These are phyloP conservation scores for Gasteruption jaculator DNA, from an alignment of 2,888 invertebrate genomes.

Conservation along the genomic window DNA sequence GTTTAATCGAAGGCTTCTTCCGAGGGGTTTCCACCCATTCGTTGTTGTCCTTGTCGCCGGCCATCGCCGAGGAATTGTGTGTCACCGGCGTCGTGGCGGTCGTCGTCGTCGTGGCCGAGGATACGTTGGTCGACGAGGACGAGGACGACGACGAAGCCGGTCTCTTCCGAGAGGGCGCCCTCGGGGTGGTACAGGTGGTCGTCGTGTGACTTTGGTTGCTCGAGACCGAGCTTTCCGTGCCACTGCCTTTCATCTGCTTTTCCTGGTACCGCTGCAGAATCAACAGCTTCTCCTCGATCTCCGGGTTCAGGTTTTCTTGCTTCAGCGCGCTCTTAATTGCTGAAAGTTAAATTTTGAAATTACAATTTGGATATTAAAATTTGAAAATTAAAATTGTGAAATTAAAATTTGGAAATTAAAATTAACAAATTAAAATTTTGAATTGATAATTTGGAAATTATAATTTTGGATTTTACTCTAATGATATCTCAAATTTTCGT, in stretches of 20 bases:
- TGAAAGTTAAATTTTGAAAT: conserved; percentile 48
- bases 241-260: conserved; percentile 63
- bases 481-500: too few relatives aligned
- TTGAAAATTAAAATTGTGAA: conserved; percentile 18
- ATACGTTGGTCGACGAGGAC: conserved; percentile 23
- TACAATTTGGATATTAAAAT: conserved; percentile 19
- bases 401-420: conserved; percentile 22
- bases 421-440: conserved; percentile 2
- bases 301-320: conserved; percentile 86
- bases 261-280: conserved; percentile 84
- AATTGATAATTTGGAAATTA: not conserved
- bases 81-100: conserved; percentile 16
- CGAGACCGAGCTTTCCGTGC: conserved; percentile 39
- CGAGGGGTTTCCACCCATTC: conserved; percentile 40
- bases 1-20: conserved; percentile 38
- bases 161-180: conserved; percentile 58
- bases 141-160: conserved; percentile 50
- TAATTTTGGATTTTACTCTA: not conserved
- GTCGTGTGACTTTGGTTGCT: conserved; percentile 39
- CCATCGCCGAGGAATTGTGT: conserved; percentile 14
- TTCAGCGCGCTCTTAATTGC: conserved; percentile 90
- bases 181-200: conserved; percentile 39
- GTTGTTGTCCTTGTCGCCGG: conserved; percentile 33
- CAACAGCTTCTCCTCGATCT: conserved; percentile 86
- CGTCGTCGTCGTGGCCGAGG: conserved; percentile 22